Evolutionary conservation across 2,797 vertebrate genomes (phyloP).

Genomic region (Tympanoctomys barrerae): DNA sequence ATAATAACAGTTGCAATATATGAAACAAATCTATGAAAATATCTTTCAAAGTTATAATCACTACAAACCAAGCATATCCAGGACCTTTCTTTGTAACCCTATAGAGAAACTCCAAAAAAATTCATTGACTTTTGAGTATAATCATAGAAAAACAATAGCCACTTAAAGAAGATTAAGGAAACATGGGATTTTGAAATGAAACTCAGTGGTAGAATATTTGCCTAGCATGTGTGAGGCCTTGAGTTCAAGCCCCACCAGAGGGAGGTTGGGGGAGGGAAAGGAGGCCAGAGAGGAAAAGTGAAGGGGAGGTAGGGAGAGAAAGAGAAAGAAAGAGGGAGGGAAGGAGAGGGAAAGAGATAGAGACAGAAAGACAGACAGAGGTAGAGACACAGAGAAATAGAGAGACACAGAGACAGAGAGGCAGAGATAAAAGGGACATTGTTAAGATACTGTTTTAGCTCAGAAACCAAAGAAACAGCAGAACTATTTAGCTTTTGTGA

Average conservation of each 20-base stretch:
- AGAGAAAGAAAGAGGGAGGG: neutral
- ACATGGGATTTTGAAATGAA: neutral
- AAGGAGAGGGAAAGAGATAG: no score
- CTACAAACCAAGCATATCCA: neutral
- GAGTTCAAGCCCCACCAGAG: neutral
- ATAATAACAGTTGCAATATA: neutral
- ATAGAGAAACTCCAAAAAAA: neutral
- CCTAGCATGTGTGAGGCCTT: neutral
- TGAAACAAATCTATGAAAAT: neutral
- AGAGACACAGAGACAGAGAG: neutral
- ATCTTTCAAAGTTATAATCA: neutral
- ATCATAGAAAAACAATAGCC: neutral
- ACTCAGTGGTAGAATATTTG: neutral
- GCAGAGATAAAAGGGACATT: neutral
- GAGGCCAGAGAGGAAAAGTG: neutral
- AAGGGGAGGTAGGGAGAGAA: neutral
- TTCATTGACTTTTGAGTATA: neutral
- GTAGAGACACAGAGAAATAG: neutral
- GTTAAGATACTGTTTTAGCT: neutral
- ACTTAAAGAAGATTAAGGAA: neutral
- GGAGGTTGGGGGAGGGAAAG: neutral
- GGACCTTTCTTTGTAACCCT: neutral
- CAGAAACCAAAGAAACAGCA: neutral
- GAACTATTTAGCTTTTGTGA: neutral
- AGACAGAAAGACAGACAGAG: neutral